phyloP scores from a whole-genome alignment of 2,113 vertebrate genomes.

The Microtus ochrogaster region DNA sequence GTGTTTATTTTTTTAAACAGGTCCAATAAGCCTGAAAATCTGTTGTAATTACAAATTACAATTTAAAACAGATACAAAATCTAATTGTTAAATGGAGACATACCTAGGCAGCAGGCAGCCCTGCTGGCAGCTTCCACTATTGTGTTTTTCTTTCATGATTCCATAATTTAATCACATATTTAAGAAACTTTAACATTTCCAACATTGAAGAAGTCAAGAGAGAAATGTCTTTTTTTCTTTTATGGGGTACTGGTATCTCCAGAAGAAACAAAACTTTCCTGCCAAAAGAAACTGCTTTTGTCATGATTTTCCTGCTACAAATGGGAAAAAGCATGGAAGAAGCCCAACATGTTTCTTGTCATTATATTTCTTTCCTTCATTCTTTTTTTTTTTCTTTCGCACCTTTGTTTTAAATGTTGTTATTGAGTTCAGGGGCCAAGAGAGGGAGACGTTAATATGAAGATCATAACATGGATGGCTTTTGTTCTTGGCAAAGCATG shows the following conservation, averaged over 20 bases:
- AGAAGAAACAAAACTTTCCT: constrained; percentile 73
- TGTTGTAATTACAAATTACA: constrained; percentile 63
- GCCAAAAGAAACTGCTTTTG: constrained; percentile 82
- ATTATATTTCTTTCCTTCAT: constrained; percentile 54
- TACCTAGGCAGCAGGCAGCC: constrained; percentile 67
- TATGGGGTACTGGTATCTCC: constrained; percentile 65
- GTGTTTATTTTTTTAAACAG: constrained; percentile 30
- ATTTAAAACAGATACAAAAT: constrained; percentile 51
- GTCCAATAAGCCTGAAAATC: constrained; percentile 57
- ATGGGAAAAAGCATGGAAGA: constrained; percentile 66
- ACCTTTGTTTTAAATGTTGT: constrained; percentile 76
- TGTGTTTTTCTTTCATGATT: constrained; percentile 67
- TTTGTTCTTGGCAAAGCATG: constrained; percentile 61
- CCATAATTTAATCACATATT: constrained; percentile 65
- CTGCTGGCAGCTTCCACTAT: constrained; percentile 57
- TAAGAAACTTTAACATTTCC: constrained; percentile 75
- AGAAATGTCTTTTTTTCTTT: constrained; percentile 73
- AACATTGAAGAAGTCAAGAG: constrained; percentile 51
- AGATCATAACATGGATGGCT: constrained; percentile 58
- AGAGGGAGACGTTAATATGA: constrained; percentile 71
- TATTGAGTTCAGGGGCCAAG: constrained; percentile 74
- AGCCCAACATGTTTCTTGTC: constrained; percentile 73
- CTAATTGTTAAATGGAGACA: constrained; percentile 61
- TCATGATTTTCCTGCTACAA: constrained; percentile 79
- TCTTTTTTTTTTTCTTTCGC: constrained; percentile 23